A percentile compares a stretch with the other conserved stretches of the same genome.
These are phyloP conservation scores for Cygnus olor DNA, from an alignment of 2,797 vertebrate genomes.

Conservation along the genomic window DNA sequence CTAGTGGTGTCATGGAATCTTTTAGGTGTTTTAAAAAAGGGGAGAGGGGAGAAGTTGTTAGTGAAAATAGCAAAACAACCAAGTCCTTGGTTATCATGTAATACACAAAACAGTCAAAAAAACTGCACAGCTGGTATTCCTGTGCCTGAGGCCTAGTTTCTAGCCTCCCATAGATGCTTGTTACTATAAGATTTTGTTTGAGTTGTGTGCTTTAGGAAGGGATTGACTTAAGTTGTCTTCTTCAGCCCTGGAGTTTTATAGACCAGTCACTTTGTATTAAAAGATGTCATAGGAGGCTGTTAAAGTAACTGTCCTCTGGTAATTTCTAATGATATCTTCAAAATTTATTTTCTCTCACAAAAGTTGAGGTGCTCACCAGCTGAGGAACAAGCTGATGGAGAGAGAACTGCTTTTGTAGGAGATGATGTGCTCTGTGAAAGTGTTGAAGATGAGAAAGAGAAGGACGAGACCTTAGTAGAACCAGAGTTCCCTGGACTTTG, in stretches of 20 bases:
- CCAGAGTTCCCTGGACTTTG: slow-evolving; percentile 90
- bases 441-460: not conserved
- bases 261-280: not conserved
- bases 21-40: not conserved
- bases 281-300: not conserved
- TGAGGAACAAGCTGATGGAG: too few species aligned
- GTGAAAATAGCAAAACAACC: not conserved
- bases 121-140: not conserved
- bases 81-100: not conserved
- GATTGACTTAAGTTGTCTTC: not conserved
- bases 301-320: not conserved
- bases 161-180: not conserved
- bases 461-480: slow-evolving; percentile 74
- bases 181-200: not conserved
- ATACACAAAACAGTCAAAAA: not conserved
- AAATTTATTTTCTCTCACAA: not conserved
- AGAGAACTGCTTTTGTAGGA: not conserved
- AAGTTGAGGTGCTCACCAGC: not conserved
- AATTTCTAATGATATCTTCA: not conserved
- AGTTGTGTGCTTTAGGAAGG: not conserved
- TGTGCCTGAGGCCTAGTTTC: not conserved
- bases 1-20: not conserved
- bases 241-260: not conserved
- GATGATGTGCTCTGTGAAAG: not conserved
- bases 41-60: too few species aligned